Conservation (phyloP, 2,888 invertebrate genomes). For the Caenorhabditis sinica region DNA sequence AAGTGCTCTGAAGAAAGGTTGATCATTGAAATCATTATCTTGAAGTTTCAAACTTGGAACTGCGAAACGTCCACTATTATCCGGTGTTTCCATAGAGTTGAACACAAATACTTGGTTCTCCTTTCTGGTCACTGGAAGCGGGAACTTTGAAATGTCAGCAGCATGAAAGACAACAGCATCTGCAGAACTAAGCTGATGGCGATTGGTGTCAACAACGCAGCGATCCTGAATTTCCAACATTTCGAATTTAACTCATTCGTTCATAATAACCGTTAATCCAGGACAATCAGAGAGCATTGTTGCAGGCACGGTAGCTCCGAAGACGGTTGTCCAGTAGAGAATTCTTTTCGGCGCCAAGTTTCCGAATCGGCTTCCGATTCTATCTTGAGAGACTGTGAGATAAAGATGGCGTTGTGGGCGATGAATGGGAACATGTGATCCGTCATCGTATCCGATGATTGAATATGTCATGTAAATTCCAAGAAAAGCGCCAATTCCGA, state of each 20-base stretch:
- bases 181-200: constrained; percentile 85
- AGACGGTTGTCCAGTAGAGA: constrained; percentile 80
- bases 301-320: constrained; percentile 53
- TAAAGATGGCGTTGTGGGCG: constrained; percentile 74
- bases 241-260: background rate
- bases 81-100: constrained; percentile 72
- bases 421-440: constrained; percentile 57
- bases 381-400: constrained; percentile 72
- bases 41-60: constrained; percentile 30
- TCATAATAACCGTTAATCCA: constrained; percentile 61
- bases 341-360: constrained; percentile 75
- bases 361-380: constrained; percentile 73
- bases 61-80: constrained; percentile 60
- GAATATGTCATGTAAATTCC: constrained; percentile 69
- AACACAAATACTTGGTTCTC: constrained; percentile 58
- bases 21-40: background rate
- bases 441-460: constrained; percentile 74
- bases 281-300: constrained; percentile 67
- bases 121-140: constrained; percentile 47
- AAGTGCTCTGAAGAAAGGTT: constrained; percentile 49
- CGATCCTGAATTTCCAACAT: constrained; percentile 85
- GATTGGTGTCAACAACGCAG: constrained; percentile 86
- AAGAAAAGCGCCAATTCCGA: constrained; percentile 46
- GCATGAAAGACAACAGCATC: constrained; percentile 88
- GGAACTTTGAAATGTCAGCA: constrained; percentile 71